A percentile compares a stretch with the other conserved stretches of the same genome.
phyloP scores from a whole-genome alignment of 2,797 vertebrate species.

The Philypnodon macrostomus region DNA sequence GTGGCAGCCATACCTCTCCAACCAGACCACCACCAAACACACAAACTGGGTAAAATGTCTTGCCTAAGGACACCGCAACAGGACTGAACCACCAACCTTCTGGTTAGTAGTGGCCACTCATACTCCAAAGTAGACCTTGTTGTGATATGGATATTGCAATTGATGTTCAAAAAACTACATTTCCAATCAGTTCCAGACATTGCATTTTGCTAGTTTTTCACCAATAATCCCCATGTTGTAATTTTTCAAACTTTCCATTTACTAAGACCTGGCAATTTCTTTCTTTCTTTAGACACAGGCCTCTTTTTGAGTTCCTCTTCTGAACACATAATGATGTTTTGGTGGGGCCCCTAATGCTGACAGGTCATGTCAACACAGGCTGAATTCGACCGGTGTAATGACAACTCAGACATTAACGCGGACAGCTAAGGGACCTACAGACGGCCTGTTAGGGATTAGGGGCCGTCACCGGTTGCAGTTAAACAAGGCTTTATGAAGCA shows the following conservation, averaged over 20 bases:
- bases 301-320: conserved; percentile 26
- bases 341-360: conserved; percentile 61
- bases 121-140: too few relatives aligned
- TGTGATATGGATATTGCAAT: too few relatives aligned
- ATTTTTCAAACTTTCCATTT: neutral
- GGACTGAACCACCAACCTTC: too few relatives aligned
- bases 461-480: conserved; percentile 37
- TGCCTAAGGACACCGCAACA: too few relatives aligned
- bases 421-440: conserved; percentile 64
- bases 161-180: too few relatives aligned
- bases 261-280: conserved; percentile 13
- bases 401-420: conserved; percentile 65
- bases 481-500: conserved; percentile 60
- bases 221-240: neutral
- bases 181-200: too few relatives aligned
- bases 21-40: too few relatives aligned
- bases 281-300: conserved; percentile 24
- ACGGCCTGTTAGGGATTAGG: conserved; percentile 50
- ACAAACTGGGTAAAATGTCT: too few relatives aligned
- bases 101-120: too few relatives aligned
- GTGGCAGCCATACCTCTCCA: too few relatives aligned
- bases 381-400: conserved; percentile 63
- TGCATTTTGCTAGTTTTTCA: too few relatives aligned
- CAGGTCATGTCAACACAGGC: conserved; percentile 67
- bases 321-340: conserved; percentile 54